Conservation (phyloP, 2,888 invertebrate genomes). For the Oligia fasciuncula region DNA sequence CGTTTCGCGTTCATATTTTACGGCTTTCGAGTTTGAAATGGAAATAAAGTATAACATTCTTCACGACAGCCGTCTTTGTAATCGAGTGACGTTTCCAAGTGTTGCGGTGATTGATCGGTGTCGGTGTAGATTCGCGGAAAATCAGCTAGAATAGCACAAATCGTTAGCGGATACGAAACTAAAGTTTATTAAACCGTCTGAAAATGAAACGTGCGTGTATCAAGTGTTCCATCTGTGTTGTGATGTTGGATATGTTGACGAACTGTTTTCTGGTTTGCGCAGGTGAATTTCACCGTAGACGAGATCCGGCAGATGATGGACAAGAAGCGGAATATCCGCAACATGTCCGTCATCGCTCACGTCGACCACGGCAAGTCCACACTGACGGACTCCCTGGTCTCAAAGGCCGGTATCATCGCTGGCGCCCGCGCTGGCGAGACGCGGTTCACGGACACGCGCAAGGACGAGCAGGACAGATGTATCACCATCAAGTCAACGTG, state of each 20-base stretch:
- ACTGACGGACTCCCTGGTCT: constrained; percentile 99
- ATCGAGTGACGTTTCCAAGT: constrained; percentile 87
- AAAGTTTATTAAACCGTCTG: constrained; percentile 23
- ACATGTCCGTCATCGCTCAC: constrained; percentile 99
- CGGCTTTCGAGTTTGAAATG: constrained; percentile 68
- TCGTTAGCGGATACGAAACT: constrained; percentile 3
- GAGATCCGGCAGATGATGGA: constrained; percentile 99
- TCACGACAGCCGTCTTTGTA: constrained; percentile 81
- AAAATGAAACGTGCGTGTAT: constrained; percentile 81
- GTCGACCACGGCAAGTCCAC: constrained; percentile 99
- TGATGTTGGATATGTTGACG: constrained; percentile 78
- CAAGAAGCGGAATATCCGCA: constrained; percentile 99
- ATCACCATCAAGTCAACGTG: constrained; percentile 99
- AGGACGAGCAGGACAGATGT: constrained; percentile 99
- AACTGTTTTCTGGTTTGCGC: constrained; percentile 81
- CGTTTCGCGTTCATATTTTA: constrained; percentile 80
- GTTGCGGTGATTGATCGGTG: constrained; percentile 77
- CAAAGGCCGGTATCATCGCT: constrained; percentile 99
- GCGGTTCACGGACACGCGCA: constrained; percentile 99
- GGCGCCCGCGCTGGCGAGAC: constrained; percentile 99
- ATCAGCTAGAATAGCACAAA: constrained; percentile 24
- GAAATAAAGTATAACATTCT: constrained; percentile 69
- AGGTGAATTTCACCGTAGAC: constrained; percentile 99
- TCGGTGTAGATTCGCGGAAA: constrained; percentile 58
- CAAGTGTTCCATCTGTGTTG: constrained; percentile 79